These are phyloP conservation scores for Anthopleura sola DNA, from an alignment of 64 coral and sea anemone species.

Conservation along the genomic window DNA sequence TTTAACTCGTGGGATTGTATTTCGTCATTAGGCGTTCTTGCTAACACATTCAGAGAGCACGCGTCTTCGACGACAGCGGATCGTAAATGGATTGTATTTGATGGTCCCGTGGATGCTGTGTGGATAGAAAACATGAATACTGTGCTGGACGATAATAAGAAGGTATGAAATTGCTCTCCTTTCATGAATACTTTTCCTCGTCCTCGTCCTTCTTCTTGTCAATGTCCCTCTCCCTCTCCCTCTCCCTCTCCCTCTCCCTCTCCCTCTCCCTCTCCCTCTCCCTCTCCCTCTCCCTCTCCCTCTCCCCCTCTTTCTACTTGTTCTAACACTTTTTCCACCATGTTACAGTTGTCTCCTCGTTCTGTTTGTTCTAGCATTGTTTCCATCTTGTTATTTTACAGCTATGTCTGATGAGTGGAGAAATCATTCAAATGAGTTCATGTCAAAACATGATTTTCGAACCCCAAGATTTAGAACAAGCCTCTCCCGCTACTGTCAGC, in stretches of 20 bases:
- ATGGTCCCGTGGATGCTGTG: slow-evolving; percentile 94
- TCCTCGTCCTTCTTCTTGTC: not conserved
- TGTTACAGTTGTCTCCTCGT: too few species aligned
- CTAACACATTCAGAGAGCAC: slow-evolving; percentile 96
- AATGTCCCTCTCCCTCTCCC: not conserved
- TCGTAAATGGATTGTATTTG: slow-evolving; percentile 97
- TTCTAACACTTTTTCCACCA: not conserved
- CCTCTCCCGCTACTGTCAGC: slow-evolving; percentile 93
- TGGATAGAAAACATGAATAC: slow-evolving; percentile 99
- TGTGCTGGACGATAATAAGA: slow-evolving; percentile 86
- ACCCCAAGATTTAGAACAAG: slow-evolving; percentile 93
- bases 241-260: not conserved
- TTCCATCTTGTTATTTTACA: slow-evolving; percentile 1
- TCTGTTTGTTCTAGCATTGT: not conserved
- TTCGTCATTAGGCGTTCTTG: slow-evolving; percentile 66
- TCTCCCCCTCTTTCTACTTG: not conserved
- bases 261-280: not conserved
- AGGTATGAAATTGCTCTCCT: slow-evolving; percentile 26
- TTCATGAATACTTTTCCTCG: too few species aligned
- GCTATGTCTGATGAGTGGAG: slow-evolving; percentile 99
- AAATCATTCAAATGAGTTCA: slow-evolving; percentile 95
- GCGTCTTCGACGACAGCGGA: slow-evolving; percentile 72
- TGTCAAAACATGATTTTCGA: slow-evolving; percentile 99
- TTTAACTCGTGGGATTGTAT: not conserved
- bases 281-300: not conserved